These are phyloP conservation scores for Buphagus erythrorhynchus DNA, from an alignment of 2,797 vertebrate species.

Conservation along the genomic window DNA sequence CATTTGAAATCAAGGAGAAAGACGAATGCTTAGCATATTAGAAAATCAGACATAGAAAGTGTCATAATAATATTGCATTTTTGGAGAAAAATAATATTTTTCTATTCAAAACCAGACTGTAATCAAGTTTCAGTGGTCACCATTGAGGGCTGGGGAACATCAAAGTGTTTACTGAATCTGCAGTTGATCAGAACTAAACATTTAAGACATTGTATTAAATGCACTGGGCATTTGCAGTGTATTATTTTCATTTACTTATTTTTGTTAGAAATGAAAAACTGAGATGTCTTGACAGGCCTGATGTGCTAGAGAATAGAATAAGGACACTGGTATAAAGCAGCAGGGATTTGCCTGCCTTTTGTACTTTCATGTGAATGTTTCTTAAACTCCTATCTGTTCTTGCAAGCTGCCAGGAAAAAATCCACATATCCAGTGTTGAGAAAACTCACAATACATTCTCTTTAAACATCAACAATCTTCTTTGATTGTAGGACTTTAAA, in stretches of 20 bases:
- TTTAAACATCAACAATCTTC: constrained; percentile 55
- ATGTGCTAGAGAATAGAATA: background rate
- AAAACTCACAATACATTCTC: constrained; percentile 48
- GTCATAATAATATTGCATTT: background rate
- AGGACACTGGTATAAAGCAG: background rate
- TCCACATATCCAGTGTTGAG: background rate
- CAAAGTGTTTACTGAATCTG: constrained; percentile 21
- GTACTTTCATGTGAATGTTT: background rate
- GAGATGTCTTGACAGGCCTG: constrained; percentile 29
- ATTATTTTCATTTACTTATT: constrained; percentile 49
- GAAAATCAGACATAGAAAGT: background rate
- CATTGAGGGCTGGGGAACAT: background rate
- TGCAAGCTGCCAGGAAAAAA: constrained; percentile 43
- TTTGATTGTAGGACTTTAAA: constrained; percentile 39
- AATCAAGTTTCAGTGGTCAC: constrained; percentile 20
- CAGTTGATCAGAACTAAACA: constrained; percentile 14
- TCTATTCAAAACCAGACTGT: background rate
- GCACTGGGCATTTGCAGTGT: background rate
- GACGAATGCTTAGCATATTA: background rate
- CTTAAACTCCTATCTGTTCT: constrained; percentile 61
- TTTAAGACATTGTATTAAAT: constrained; percentile 31
- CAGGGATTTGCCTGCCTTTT: constrained; percentile 50
- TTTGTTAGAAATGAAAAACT: constrained; percentile 12
- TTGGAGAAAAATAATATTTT: background rate
- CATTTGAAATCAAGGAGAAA: background rate